phyloP scores from a whole-genome alignment of 2,797 vertebrate genomes.

The Onychomys torridus region DNA sequence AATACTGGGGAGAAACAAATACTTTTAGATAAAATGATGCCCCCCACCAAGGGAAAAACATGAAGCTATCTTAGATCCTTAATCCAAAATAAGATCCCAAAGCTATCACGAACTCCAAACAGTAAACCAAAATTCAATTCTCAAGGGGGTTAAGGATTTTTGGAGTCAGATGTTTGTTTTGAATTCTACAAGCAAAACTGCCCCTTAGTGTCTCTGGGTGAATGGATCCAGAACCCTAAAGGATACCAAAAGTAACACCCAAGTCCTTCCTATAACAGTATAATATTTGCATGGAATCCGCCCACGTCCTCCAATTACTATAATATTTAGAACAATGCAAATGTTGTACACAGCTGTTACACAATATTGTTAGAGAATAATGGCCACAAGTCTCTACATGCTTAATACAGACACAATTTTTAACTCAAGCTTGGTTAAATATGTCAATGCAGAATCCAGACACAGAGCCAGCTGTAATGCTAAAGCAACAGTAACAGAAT shows the following conservation, averaged over 20 bases:
- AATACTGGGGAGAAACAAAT: not conserved
- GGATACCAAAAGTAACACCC: not conserved
- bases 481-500: conserved; percentile 28
- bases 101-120: conserved; percentile 24
- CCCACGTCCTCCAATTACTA: not conserved
- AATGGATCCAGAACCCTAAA: not conserved
- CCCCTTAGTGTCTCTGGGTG: not conserved
- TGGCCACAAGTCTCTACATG: not conserved
- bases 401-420: not conserved
- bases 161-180: not conserved
- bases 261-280: not conserved
- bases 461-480: not conserved
- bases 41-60: conserved; percentile 55
- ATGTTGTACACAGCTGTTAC: not conserved
- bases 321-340: not conserved
- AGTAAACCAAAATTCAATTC: conserved; percentile 52
- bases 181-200: not conserved
- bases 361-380: not conserved
- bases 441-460: not conserved
- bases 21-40: conserved; percentile 33
- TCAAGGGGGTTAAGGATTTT: not conserved
- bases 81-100: conserved; percentile 55
- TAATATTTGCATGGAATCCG: not conserved
- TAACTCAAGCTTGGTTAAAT: not conserved
- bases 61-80: conserved; percentile 27